Conservation (phyloP, 2,113 vertebrate genomes). For the Tragelaphus strepsiceros region DNA sequence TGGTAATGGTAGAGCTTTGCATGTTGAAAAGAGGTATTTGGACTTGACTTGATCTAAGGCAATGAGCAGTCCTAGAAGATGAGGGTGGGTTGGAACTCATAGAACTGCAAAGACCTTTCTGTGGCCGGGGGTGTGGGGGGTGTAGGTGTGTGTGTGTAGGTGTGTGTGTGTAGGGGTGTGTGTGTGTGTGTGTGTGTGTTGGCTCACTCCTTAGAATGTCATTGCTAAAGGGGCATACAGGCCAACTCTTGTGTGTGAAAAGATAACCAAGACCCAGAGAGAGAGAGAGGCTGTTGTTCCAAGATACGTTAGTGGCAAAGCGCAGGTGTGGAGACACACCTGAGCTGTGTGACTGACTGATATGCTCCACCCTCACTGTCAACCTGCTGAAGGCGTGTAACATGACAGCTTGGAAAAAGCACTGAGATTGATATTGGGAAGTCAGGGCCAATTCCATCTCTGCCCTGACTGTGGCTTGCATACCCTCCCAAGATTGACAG, state of each 20-base stretch:
- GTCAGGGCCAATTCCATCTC: neutral
- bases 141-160: too few relatives aligned
- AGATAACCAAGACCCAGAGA: neutral
- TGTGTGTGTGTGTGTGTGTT: neutral
- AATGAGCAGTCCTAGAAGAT: neutral
- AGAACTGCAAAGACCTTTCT: neutral
- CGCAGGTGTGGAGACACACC: neutral
- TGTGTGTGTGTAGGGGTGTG: too few relatives aligned
- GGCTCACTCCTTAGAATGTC: neutral
- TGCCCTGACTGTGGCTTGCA: neutral
- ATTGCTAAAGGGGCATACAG: neutral
- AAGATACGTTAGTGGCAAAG: accelerated
- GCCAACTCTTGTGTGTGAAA: neutral
- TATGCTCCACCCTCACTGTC: neutral
- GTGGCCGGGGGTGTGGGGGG: neutral
- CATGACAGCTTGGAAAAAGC: neutral
- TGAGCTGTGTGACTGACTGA: neutral
- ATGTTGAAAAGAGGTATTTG: neutral
- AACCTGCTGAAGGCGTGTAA: neutral
- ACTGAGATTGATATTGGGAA: neutral
- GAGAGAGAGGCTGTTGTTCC: neutral
- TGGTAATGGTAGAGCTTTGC: neutral
- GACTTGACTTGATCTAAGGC: neutral
- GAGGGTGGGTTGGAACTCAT: neutral
- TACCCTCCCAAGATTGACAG: neutral